A percentile compares a stretch with the other conserved stretches of the same genome.
phyloP scores from a whole-genome alignment of 2,797 vertebrate species.

The Peromyscus aztecus region DNA sequence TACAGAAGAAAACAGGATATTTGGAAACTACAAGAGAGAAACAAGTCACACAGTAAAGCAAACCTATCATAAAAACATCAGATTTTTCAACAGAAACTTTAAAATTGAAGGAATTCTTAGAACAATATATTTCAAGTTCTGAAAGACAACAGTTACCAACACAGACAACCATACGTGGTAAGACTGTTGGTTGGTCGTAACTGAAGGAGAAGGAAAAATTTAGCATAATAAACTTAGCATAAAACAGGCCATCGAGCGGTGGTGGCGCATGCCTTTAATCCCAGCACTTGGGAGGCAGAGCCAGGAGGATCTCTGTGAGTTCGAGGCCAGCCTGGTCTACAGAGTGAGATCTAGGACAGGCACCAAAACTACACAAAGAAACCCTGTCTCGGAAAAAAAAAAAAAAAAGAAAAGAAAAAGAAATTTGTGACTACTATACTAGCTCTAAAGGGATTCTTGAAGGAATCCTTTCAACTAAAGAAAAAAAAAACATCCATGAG shows the following conservation, averaged over 20 bases:
- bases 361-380: too few species aligned
- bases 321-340: too few species aligned
- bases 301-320: too few species aligned
- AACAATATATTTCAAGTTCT: not conserved
- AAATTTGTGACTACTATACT: not conserved
- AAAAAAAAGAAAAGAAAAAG: too few species aligned
- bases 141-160: not conserved
- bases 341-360: too few species aligned
- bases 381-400: too few species aligned
- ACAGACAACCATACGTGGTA: not conserved
- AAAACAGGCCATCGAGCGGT: not conserved
- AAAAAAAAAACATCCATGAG: not conserved
- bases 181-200: not conserved
- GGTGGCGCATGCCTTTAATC: too few species aligned
- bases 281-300: too few species aligned
- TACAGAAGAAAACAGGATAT: not conserved
- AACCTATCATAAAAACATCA: not conserved
- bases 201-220: not conserved
- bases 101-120: not conserved
- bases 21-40: not conserved
- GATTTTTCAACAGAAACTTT: not conserved
- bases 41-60: not conserved
- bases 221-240: not conserved
- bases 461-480: not conserved
- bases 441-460: not conserved